A percentile compares a stretch with the other conserved stretches of the same genome.
phyloP scores from a whole-genome alignment of 2,113 vertebrate species.

The Mus pahari region DNA sequence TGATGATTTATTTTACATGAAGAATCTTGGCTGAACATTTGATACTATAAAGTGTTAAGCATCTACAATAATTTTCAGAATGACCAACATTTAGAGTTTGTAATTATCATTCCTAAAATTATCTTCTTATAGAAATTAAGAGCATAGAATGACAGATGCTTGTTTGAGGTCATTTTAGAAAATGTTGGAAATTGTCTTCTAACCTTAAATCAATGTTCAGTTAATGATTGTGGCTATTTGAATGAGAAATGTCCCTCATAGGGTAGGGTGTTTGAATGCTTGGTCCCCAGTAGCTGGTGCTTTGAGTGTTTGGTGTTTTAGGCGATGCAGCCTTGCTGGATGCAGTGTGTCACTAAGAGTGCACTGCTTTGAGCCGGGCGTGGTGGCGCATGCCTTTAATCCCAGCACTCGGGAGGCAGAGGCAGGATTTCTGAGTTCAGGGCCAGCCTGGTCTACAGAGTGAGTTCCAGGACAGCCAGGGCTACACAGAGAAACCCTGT shows the following conservation, averaged over 20 bases:
- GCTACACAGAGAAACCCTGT: too few species aligned
- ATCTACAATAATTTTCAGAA: background rate
- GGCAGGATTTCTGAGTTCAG: too few species aligned
- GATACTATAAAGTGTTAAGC: background rate
- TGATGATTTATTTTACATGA: background rate
- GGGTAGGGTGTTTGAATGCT: background rate
- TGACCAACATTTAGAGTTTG: background rate
- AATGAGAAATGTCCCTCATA: background rate
- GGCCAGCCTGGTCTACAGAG: too few species aligned
- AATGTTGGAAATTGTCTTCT: background rate
- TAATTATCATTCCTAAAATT: background rate
- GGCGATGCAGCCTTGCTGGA: background rate
- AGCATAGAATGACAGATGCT: background rate
- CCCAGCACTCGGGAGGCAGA: too few species aligned
- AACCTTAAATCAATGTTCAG: background rate
- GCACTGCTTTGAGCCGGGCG: too few species aligned
- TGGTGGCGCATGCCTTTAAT: too few species aligned
- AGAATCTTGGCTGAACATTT: background rate
- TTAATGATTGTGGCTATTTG: background rate
- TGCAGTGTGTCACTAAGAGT: background rate
- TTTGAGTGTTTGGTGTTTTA: background rate
- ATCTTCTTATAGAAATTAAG: background rate
- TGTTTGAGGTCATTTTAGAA: background rate
- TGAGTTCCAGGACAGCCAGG: too few species aligned
- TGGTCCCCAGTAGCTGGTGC: background rate